These are phyloP conservation scores for Trinorchestia longiramus DNA, from an alignment of 1,140 invertebrate species.

Conservation along the genomic window DNA sequence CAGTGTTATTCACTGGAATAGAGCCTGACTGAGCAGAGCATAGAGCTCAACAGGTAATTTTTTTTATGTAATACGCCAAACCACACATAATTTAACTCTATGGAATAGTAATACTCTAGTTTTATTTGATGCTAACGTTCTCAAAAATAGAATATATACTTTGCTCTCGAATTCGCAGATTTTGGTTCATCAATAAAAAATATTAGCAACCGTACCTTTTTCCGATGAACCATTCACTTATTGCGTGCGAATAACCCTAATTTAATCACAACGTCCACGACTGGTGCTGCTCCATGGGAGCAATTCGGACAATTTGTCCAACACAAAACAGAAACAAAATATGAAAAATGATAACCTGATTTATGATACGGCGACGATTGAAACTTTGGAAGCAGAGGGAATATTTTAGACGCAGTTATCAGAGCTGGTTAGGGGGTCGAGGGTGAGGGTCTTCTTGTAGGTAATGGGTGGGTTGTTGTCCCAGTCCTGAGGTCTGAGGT, in stretches of 20 bases:
- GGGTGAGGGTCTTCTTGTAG: constrained; percentile 65
- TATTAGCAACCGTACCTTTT: neutral
- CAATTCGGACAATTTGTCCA: neutral
- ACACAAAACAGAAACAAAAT: constrained; percentile 9
- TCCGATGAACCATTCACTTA: neutral
- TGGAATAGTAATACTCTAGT: neutral
- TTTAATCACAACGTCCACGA: constrained; percentile 3
- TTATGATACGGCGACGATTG: neutral
- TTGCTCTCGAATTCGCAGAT: neutral
- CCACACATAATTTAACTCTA: neutral
- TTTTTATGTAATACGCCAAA: neutral
- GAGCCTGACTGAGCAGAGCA: neutral
- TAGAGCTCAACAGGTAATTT: neutral
- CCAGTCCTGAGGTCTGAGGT: constrained; percentile 65
- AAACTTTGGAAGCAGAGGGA: neutral
- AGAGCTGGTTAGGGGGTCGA: constrained; percentile 63
- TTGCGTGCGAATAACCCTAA: neutral
- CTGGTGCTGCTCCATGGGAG: neutral
- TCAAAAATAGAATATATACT: neutral
- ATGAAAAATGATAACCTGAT: constrained; percentile 5
- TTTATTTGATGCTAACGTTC: neutral
- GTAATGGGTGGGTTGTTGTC: constrained; percentile 61
- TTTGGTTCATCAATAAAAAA: neutral
- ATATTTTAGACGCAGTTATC: constrained; percentile 40
- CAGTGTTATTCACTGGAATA: neutral